Percentiles rank a stretch among this genome's conserved stretches.
Conservation (phyloP, 1,140 invertebrate genomes). For the Augochlora pura region DNA sequence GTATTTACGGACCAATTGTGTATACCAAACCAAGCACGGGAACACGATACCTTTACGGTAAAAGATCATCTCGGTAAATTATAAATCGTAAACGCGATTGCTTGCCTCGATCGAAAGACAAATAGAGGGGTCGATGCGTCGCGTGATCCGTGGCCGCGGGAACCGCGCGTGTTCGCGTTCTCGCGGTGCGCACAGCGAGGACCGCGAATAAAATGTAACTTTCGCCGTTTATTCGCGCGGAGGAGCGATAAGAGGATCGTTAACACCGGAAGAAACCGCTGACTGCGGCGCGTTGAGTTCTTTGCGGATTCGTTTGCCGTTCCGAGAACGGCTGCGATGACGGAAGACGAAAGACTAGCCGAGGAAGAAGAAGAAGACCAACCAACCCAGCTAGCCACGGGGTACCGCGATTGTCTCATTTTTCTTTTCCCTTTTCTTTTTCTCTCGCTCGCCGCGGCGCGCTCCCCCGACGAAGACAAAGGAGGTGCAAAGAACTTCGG, state of each 20-base stretch:
- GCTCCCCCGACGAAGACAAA: constrained; percentile 23
- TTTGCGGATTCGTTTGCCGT: constrained; percentile 48
- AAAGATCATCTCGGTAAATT: too few relatives aligned
- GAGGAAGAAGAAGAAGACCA: constrained; percentile 1
- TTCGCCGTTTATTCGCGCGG: constrained; percentile 7
- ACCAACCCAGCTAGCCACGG: constrained; percentile 15
- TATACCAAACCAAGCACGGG: too few relatives aligned
- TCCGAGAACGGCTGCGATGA: constrained; percentile 54
- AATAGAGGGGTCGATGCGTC: not conserved
- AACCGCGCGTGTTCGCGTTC: not conserved
- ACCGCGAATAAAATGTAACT: not conserved
- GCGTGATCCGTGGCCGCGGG: not conserved
- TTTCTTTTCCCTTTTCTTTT: not conserved
- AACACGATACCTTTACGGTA: too few relatives aligned
- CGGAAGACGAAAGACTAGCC: constrained; percentile 50
- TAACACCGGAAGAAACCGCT: constrained; percentile 45
- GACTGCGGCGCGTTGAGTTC: constrained; percentile 12
- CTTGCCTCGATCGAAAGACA: not conserved
- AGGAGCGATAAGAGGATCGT: constrained; percentile 24
- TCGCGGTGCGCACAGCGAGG: not conserved
- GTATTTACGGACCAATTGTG: too few relatives aligned
- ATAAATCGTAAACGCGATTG: too few relatives aligned
- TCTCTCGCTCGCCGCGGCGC: constrained; percentile 23
- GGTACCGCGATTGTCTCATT: constrained; percentile 19
- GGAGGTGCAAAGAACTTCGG: constrained; percentile 56